These are phyloP conservation scores for Saccopteryx leptura DNA, from an alignment of 2,113 vertebrate species.

Conservation along the genomic window DNA sequence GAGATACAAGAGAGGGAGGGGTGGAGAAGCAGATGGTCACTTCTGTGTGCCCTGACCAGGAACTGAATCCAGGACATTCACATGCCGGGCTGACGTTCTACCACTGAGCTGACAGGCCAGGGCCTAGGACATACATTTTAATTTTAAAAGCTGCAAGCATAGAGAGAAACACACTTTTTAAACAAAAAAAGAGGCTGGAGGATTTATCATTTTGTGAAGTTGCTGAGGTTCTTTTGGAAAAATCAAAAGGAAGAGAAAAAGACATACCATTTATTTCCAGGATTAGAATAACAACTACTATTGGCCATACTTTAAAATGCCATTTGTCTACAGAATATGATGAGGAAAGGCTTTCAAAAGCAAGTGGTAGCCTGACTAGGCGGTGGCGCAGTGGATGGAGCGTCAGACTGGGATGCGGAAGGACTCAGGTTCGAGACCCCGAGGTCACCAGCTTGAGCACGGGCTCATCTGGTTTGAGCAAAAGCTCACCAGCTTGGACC, in stretches of 20 bases:
- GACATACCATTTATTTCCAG: background rate
- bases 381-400: too few relatives aligned
- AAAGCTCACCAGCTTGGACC: too few relatives aligned
- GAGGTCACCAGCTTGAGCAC: too few relatives aligned
- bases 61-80: too few relatives aligned
- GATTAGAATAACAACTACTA: background rate
- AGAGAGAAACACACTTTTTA: background rate
- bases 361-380: background rate
- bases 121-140: background rate
- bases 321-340: background rate
- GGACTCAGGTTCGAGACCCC: too few relatives aligned
- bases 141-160: background rate
- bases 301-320: background rate
- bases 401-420: too few relatives aligned
- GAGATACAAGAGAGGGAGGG: too few relatives aligned
- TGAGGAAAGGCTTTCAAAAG: background rate
- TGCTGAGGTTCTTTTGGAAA: background rate
- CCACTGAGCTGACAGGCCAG: too few relatives aligned
- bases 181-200: background rate
- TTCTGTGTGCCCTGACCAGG: too few relatives aligned
- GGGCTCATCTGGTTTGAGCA: too few relatives aligned
- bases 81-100: too few relatives aligned
- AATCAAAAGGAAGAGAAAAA: background rate
- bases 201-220: background rate
- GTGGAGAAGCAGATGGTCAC: too few relatives aligned